These are phyloP conservation scores for Chromobotia macracanthus DNA, from an alignment of 2,797 vertebrate species.

Conservation along the genomic window DNA sequence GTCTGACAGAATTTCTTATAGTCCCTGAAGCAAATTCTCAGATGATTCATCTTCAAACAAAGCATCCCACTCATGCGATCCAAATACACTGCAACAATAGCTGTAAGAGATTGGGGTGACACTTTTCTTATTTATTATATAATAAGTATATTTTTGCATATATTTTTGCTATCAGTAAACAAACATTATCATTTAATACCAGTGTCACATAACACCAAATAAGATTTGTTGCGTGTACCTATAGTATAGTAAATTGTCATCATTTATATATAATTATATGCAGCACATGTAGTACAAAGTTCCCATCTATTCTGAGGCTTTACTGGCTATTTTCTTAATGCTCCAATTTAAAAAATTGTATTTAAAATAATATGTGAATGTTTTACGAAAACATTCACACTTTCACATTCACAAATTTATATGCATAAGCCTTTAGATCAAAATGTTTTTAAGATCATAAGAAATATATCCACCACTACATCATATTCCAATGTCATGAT, in stretches of 20 bases:
- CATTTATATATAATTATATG: no score
- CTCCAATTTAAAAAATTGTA: no score
- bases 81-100: slow-evolving; percentile 5
- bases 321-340: no score
- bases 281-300: no score
- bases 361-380: no score
- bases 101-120: not conserved
- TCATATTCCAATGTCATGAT: not conserved
- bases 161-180: no score
- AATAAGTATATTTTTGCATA: not conserved
- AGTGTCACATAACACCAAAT: slow-evolving; percentile 16
- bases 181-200: no score
- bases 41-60: slow-evolving; percentile 40
- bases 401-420: no score
- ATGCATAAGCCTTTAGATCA: not conserved
- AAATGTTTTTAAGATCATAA: not conserved
- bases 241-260: no score
- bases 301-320: no score
- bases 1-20: slow-evolving; percentile 29
- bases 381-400: not conserved
- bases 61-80: slow-evolving; percentile 20
- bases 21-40: slow-evolving; percentile 32
- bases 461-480: not conserved
- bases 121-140: not conserved
- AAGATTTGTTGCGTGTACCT: not conserved